Evolutionary conservation across 1,140 invertebrate genomes (phyloP), one percentile per base, ranked within the genome.

Genomic region (Ceratina calcarata): DNA sequence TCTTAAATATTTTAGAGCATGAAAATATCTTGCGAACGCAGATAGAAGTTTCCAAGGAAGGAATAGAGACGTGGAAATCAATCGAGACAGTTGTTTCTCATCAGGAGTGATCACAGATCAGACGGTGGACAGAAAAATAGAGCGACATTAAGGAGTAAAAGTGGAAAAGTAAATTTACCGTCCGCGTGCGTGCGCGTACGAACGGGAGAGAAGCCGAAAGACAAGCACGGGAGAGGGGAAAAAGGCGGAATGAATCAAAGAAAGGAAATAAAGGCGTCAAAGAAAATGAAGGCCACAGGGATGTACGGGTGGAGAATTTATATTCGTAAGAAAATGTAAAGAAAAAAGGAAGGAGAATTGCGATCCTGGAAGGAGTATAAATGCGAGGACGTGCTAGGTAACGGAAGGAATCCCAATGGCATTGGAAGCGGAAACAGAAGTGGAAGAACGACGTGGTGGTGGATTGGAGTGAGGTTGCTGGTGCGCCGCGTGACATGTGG

Each of bases 51-150:
- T 15, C 18, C 8, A 12, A n/a, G 4, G 3, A 45, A 7, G 12
- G 32, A 45, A 13, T 22, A 15, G 16, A 27, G 22, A 15, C n/a
- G 51, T 16, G 67, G 57, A 70, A 74, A 74, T 78, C 53, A 69
- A 53, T 79, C 55, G 58, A 57, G 71, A 69, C 58, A 51, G 76
- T 79, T 84, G 57, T 80, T 83, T 83, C 71, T 80, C 83, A 67
- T 84, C 84, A 79, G 78, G 53, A 55, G n/a, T 58, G 82, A 83
- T 83, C 82, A 84, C 79, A 83, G 82, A 22, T 75, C n/a, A 75
- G 80, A 80, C 68, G 75, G 65, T 24, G 65, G 67, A 71, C 60
- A 62, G 65, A 60, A 68, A 58, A 49, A n/a, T 55, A 66, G 18
- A 45, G 37, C 55, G 24, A 49, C 32, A 32, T 24, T 20, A n/a